Evolutionary conservation across 2,113 vertebrate genomes (phyloP), one percentile per base, ranked within the genome.

Genomic region (Zosterops japonicus): DNA sequence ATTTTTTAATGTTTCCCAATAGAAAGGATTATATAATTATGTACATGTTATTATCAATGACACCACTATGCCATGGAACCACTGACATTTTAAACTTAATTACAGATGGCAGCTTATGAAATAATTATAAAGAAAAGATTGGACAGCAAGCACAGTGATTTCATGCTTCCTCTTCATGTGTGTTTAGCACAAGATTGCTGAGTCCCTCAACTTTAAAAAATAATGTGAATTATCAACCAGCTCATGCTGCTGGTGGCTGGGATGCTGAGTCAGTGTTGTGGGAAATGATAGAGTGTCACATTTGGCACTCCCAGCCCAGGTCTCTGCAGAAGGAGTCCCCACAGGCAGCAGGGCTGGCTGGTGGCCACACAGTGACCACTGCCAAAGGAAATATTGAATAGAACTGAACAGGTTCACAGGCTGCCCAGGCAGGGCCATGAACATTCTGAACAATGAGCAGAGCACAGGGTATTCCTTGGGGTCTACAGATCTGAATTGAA

Each of bases 61-160:
- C 85, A 95, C 69, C 57, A 27, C 83, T 50, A 94, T 75, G 57
- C 80, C 82, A 89, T 64, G 61, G 88, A 97, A 87, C 83, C 60
- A 83, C 68, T 81, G 64, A 94, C 76, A 95, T 60, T 82, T 90
- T 90, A 83, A 90, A 94, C 83, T 87, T 95, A 94, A 96, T 93
- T 96, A 75, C 83, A 75, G 79, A 87, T 72, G 83, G 90, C 90
- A 96, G 76, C 35, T 94, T 87, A 96, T 90, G 55, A 96, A 96
- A 94, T 88, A 95, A 93, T 97, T 89, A 96, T 90, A 81, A 93
- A 90, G 89, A 94, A 90, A 80, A 90, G 87, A 64, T 36, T 83
- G 90, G 90, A 77, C 47, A 86, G 82, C 75, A 81, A 96, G 79
- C 82, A 56, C 64, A 76, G 76, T 25, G 72, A 92, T 87, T 93